Conservation (phyloP, 2,797 vertebrate genomes). For the Rousettus madagascariensis region DNA sequence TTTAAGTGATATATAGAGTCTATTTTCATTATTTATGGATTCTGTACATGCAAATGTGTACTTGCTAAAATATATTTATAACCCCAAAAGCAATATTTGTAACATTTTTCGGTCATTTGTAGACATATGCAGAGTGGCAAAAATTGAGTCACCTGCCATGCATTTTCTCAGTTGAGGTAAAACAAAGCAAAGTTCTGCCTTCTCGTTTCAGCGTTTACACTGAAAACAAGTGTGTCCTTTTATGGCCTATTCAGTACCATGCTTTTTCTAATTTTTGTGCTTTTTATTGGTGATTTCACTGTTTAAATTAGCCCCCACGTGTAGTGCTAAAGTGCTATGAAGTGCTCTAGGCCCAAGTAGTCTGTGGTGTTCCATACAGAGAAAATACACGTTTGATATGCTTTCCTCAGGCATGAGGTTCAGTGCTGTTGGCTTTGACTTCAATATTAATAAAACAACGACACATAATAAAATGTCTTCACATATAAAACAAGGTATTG, state of each 20-base stretch:
- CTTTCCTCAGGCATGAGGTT: neutral
- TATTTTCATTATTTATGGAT: neutral
- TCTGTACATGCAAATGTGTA: neutral
- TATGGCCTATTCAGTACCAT: neutral
- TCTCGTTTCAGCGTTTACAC: neutral
- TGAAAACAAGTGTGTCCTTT: neutral
- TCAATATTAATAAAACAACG: neutral
- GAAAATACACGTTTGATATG: neutral
- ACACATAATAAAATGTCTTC: neutral
- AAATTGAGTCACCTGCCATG: rapidly evolving
- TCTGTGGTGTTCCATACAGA: neutral
- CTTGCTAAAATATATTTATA: neutral
- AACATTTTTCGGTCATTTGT: neutral
- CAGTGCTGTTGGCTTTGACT: neutral
- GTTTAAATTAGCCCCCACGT: neutral
- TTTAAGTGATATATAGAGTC: neutral
- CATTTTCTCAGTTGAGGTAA: neutral
- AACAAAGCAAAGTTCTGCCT: neutral
- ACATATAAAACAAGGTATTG: neutral
- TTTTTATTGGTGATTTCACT: neutral
- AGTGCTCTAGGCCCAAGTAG: neutral
- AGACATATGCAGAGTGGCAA: neutral
- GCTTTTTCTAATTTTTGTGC: neutral
- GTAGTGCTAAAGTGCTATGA: neutral
- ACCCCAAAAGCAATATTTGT: neutral